Base-by-base conservation (phyloP, 2,888 invertebrate species). In the Drosophila suboccidentalis region DNA sequence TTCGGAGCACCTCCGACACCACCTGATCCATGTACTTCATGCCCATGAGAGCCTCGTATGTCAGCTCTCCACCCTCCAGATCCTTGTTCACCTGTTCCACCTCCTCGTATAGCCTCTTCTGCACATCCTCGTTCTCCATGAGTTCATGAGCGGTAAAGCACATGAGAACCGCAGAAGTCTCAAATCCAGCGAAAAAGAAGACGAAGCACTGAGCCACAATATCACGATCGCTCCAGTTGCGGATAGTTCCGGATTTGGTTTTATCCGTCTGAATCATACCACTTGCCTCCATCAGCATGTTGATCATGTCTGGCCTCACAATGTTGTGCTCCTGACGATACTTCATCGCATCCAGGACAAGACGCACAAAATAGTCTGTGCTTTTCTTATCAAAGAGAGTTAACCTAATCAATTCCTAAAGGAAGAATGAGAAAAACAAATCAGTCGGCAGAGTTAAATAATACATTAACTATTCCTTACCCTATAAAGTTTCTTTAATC, bases 11-110 rank as follows among this genome's bases (percentile, higher is more conserved):
- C 80, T 94, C 94, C 83, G 94, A 94, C 0, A 95, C 87, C 0
- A 93, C 91, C 86, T 92, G 92, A 75, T 95, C 95, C 92, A 95
- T 84, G 67, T 95, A 95, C 49, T 93, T 93, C 94, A 95, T 94
- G 43, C 92, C 93, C 78, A 94, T 93, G 0, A 95, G 90, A 1
- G 93, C 92, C 38, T 94, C 94, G 72, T 94, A 95, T 49, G 94
- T 93, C 0, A 95, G 85, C 49, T 93, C 93, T 8, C 93, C 93
- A 0, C 91, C 93, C 5, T 92, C 92, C 4, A 92, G 61, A 13
- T 93, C 92, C 0, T 75, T 80, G 5, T 93, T 90, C 3, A 93
- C 92, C 19, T 94, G 93, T 19, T 91, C 92, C 34, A 95, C 94
- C 91, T 95, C 95, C 44, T 93, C 80, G 1, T 92, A 92, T 0